Base-by-base conservation (phyloP, 2,888 invertebrate genomes). In the Fragum fragum region DNA sequence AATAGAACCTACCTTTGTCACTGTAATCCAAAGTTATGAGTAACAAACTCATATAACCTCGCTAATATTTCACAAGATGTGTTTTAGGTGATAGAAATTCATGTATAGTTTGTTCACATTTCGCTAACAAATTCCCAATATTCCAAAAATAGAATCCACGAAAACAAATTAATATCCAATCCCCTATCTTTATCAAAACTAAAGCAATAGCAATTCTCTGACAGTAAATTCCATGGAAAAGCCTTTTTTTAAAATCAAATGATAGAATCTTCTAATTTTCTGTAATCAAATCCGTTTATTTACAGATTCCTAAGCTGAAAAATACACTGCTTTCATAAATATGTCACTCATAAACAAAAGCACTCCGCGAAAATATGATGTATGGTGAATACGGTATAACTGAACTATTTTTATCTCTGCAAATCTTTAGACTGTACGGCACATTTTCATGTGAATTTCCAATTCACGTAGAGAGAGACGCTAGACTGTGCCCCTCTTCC, bases 91-190 rank as follows among this genome's bases (percentile, higher is more conserved):
- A 47, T 14, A 47, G n/a, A 47, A 47, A 47, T 47, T 16, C 5
- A 47, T n/a, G n/a, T n/a, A 47, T 3, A n/a, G 2, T 5, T 47
- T 47, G n/a, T 47, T 47, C 47, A 47, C 47, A 47, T 47, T 57
- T 26, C 23, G 26, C 63, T 28, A n/a, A 36, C 63, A 36, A 63
- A 63, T 63, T 63, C 36, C 63, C 63, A 32, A 63, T 63, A 63
- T n/a, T 63, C 63, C 63, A 63, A 63, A 63, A 63, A 63, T 63
- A 63, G 63, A 23, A 63, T 36, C 36, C n/a, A 1, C 29, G 36
- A 23, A 9, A 18, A 32, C 63, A 16, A 63, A 63, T 29, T 63
- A 63, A 63, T 32, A 63, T 36, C 18, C 36, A 63, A 16, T 36
- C 18, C 63, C 32, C 32, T 32, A 32, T 63, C 63, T 32, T 63